phyloP scores from a whole-genome alignment of 2,888 invertebrate genomes.

The Eueremaeus valkanovi region DNA sequence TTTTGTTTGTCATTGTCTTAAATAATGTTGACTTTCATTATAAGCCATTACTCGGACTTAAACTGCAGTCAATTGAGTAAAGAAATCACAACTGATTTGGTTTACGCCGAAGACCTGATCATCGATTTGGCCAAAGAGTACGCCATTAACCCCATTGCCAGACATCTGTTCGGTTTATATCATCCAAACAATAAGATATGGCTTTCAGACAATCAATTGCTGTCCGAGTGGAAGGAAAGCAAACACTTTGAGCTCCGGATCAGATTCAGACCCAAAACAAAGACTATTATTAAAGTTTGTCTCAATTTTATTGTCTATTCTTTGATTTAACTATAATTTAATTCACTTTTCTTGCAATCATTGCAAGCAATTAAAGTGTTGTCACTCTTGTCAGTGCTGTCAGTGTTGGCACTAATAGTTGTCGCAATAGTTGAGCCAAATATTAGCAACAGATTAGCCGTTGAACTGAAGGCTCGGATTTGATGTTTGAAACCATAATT shows the following conservation, averaged over 20 bases:
- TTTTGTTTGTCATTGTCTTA: neutral
- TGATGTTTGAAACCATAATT: no score
- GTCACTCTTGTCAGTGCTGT: no score
- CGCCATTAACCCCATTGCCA: conserved; percentile 69
- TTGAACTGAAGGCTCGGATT: no score
- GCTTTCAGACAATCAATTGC: conserved; percentile 63
- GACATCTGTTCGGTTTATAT: conserved; percentile 72
- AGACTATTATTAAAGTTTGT: conserved; percentile 50
- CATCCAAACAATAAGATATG: conserved; percentile 64
- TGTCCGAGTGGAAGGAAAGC: conserved; percentile 57
- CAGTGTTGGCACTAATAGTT: neutral
- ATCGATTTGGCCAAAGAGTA: conserved; percentile 63
- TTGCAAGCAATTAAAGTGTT: no score
- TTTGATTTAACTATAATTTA: no score
- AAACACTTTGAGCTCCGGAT: conserved; percentile 65
- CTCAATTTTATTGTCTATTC: neutral
- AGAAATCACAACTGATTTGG: neutral
- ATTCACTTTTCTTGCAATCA: no score
- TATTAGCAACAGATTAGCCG: no score
- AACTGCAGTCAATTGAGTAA: neutral
- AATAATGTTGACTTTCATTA: neutral
- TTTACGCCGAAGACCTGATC: conserved; percentile 65
- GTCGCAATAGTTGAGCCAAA: no score
- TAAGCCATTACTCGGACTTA: neutral
- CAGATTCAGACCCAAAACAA: conserved; percentile 68